Conservation (phyloP, 30 jellyfish, hydroid and myxozoan species). For the Mastigias papua region DNA sequence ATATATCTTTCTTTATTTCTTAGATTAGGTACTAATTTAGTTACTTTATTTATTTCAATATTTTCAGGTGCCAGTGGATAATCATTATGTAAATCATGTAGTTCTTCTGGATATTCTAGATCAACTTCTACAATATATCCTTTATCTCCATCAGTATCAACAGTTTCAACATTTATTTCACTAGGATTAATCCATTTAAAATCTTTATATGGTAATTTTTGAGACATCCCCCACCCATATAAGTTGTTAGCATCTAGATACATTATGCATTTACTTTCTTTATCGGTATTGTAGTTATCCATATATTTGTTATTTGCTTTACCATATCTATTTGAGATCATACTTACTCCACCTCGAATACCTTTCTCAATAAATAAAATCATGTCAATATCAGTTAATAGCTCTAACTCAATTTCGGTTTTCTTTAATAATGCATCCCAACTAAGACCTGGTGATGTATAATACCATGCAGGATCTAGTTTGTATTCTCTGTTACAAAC, state of each 20-base stretch:
- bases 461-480: constrained; percentile 22
- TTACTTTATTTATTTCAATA: constrained; percentile 9
- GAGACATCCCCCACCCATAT: constrained; percentile 76
- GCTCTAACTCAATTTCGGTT: constrained; percentile 1
- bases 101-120: constrained; percentile 63
- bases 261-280: constrained; percentile 21
- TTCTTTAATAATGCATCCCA: constrained; percentile 34
- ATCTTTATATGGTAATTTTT: constrained; percentile 70
- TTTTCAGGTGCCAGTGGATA: constrained; percentile 79
- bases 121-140: constrained; percentile 67
- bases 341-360: constrained; percentile 37
- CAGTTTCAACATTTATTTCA: constrained; percentile 9
- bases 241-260: constrained; percentile 84
- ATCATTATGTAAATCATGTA: constrained; percentile 72
- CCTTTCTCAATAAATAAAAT: constrained; percentile 18
- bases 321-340: constrained; percentile 39
- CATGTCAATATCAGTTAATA: constrained; percentile 12
- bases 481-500: background rate
- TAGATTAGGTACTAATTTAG: constrained; percentile 74
- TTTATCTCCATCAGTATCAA: background rate
- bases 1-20: constrained; percentile 52
- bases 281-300: constrained; percentile 7
- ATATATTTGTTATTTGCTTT: constrained; percentile 41
- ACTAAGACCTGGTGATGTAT: constrained; percentile 15
- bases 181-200: constrained; percentile 55